These are phyloP conservation scores for Drosophila jambulina DNA, from an alignment of 1,140 invertebrate species.

Conservation along the genomic window DNA sequence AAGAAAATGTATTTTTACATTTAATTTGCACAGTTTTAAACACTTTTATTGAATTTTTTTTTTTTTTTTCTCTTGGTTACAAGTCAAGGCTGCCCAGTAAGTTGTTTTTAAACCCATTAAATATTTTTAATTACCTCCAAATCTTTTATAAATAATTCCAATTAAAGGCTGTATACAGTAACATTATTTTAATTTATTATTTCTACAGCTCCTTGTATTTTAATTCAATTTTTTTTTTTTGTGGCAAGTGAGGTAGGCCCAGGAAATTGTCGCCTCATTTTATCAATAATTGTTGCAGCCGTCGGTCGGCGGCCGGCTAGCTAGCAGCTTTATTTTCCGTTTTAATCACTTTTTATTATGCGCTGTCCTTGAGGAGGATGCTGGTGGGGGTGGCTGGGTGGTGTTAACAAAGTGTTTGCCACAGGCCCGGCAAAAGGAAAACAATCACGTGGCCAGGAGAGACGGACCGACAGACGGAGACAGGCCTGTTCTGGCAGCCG, in stretches of 20 bases:
- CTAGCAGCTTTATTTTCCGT: constrained; percentile 42
- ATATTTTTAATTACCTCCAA: too few relatives aligned
- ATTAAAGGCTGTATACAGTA: too few relatives aligned
- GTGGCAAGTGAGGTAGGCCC: constrained; percentile 5
- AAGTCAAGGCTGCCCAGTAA: too few relatives aligned
- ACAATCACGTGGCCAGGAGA: constrained; percentile 75
- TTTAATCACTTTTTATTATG: constrained; percentile 78
- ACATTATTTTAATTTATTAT: background rate
- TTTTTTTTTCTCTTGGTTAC: too few relatives aligned
- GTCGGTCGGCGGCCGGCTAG: background rate
- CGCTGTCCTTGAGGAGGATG: constrained; percentile 24
- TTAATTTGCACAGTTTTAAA: too few relatives aligned
- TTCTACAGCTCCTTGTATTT: background rate
- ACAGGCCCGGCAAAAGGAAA: constrained; percentile 61
- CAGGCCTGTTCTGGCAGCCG: constrained; percentile 65
- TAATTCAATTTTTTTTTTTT: background rate
- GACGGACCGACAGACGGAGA: constrained; percentile 22
- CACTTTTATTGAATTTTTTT: too few relatives aligned
- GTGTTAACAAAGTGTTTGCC: constrained; percentile 59
- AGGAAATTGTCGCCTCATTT: constrained; percentile 16
- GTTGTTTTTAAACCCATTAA: too few relatives aligned
- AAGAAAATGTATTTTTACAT: background rate
- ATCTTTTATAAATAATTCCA: too few relatives aligned
- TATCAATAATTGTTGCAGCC: constrained; percentile 35
- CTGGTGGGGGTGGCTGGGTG: background rate